Percentiles rank a stretch among this genome's conserved stretches.
Conservation (phyloP, 2,113 vertebrate genomes). For the Rhagologus leucostigma region DNA sequence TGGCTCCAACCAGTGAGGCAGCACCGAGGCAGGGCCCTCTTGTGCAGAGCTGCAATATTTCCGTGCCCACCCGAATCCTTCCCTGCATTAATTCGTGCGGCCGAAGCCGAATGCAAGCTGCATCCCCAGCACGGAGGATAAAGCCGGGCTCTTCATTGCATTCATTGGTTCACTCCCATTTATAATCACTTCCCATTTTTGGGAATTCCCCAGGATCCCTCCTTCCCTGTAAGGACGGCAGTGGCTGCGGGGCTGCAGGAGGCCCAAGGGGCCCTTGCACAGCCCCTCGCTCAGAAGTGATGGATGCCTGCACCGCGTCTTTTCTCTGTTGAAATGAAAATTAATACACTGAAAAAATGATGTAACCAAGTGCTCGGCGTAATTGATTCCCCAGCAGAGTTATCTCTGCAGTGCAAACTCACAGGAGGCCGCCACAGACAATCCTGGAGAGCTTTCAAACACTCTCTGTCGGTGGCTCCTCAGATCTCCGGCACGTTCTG, state of each 20-base stretch:
- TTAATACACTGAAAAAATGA: not conserved
- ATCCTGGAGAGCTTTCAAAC: not conserved
- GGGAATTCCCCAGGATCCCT: not conserved
- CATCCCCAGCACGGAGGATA: rapidly evolving
- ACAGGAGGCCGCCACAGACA: not conserved
- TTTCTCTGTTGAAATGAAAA: not conserved
- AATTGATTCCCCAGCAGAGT: slow-evolving; percentile 23
- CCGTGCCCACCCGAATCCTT: rapidly evolving
- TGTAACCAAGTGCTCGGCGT: not conserved
- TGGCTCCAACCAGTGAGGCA: not conserved
- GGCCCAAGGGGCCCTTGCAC: not conserved
- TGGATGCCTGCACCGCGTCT: not conserved
- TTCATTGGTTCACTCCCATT: not conserved
- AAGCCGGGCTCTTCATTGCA: not conserved
- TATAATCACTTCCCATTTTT: not conserved
- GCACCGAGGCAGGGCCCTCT: not conserved
- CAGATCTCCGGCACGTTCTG: not conserved
- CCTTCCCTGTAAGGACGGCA: not conserved
- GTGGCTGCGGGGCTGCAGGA: not conserved
- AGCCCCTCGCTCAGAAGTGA: not conserved
- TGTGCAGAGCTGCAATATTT: rapidly evolving
- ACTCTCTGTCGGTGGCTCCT: not conserved
- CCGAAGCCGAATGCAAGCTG: not conserved
- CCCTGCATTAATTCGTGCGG: not conserved
- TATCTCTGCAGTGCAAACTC: not conserved